A percentile compares a stretch with the other conserved stretches of the same genome.
Evolutionary conservation across 2,113 vertebrate genomes (phyloP).

Genomic region (Alligator sinensis): DNA sequence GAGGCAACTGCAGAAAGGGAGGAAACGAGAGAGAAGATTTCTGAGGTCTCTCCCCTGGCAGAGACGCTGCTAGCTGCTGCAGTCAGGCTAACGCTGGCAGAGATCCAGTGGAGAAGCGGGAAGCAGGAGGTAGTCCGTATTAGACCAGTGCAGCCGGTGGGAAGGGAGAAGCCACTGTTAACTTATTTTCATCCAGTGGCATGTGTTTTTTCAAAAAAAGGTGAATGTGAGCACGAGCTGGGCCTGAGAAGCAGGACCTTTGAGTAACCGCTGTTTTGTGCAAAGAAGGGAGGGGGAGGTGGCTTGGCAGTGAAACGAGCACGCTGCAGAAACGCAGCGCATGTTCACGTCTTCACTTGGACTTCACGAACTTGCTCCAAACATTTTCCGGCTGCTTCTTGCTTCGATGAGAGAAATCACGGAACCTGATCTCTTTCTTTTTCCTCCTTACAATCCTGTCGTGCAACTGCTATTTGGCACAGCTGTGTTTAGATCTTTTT

Average conservation of each 20-base stretch:
- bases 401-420: neutral
- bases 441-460: neutral
- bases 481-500: neutral
- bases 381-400: neutral
- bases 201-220: neutral
- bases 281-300: neutral
- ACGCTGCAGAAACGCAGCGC: neutral
- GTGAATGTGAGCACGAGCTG: neutral
- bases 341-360: neutral
- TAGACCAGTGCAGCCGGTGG: neutral
- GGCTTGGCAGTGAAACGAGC: neutral
- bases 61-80: neutral
- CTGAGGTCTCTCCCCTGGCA: neutral
- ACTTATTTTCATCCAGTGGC: neutral
- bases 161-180: neutral
- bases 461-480: neutral
- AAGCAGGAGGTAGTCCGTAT: neutral
- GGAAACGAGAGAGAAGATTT: neutral
- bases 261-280: neutral
- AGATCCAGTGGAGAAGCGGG: neutral
- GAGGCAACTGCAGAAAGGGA: neutral
- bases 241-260: neutral
- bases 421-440: neutral
- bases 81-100: neutral
- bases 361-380: neutral